A percentile compares a stretch with the other conserved stretches of the same genome.
These are phyloP conservation scores for Neofelis nebulosa DNA, from an alignment of 2,113 vertebrate species.

Conservation along the genomic window DNA sequence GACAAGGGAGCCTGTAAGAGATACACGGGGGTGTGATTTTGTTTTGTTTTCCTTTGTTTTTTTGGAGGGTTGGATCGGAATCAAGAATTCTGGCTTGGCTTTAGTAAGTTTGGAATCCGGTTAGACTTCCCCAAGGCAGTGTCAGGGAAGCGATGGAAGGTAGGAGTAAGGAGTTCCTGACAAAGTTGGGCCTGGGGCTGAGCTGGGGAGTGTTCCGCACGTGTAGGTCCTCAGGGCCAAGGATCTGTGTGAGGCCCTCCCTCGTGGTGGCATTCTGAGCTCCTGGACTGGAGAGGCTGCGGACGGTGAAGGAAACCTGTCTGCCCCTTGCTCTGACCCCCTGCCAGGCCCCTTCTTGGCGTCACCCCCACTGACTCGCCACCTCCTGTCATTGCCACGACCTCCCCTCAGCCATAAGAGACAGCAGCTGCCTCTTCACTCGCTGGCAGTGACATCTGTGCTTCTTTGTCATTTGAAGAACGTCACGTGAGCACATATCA, in stretches of 20 bases:
- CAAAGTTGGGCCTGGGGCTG: too few species aligned
- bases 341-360: background rate
- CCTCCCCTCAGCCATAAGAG: background rate
- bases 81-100: background rate
- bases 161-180: accelerated
- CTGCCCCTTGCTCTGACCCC: background rate
- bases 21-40: background rate
- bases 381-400: background rate
- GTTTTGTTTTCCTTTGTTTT: background rate
- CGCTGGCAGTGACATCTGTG: accelerated
- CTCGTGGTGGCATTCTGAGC: background rate
- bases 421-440: background rate
- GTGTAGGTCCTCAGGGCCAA: accelerated
- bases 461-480: background rate
- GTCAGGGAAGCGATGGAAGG: background rate
- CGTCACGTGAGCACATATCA: background rate
- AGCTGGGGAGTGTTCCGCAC: background rate
- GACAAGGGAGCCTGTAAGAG: background rate
- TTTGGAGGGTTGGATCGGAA: background rate
- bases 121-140: background rate
- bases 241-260: accelerated
- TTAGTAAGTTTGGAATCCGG: background rate
- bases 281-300: background rate
- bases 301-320: background rate
- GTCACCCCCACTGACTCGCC: background rate